These are phyloP conservation scores for Cartodere bifasciata DNA, from an alignment of 2,888 invertebrate genomes.

Conservation along the genomic window DNA sequence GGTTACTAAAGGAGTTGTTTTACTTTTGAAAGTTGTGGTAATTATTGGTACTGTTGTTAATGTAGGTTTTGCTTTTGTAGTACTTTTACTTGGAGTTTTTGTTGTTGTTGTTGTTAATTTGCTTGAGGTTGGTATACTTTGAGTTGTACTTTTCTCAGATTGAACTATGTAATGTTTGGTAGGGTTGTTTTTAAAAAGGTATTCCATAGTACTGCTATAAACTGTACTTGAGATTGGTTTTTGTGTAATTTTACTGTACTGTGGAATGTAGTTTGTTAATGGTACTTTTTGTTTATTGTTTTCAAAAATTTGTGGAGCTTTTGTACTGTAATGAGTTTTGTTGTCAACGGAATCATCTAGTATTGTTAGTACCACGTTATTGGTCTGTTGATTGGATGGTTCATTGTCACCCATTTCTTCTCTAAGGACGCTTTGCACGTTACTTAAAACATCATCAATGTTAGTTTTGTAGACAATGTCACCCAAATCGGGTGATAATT, in stretches of 20 bases:
- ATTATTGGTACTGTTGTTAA: slow-evolving; percentile 11
- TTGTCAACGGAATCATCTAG: slow-evolving; percentile 62
- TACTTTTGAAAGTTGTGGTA: slow-evolving; percentile 5
- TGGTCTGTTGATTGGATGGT: slow-evolving; percentile 40
- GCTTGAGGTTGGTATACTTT: no score
- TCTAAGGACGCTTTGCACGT: slow-evolving; percentile 72
- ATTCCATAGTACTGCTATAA: no score
- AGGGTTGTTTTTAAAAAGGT: no score
- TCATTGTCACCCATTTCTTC: slow-evolving; percentile 70
- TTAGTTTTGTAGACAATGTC: slow-evolving; percentile 43
- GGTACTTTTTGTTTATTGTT: no score
- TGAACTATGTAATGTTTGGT: no score
- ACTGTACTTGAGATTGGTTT: no score
- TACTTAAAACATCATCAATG: slow-evolving; percentile 68
- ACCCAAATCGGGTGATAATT: slow-evolving; percentile 55
- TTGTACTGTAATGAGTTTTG: slow-evolving; percentile 43
- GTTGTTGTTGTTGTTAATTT: no score
- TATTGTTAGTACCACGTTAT: slow-evolving; percentile 33
- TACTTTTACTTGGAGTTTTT: no score
- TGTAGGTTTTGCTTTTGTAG: slow-evolving; percentile 10
- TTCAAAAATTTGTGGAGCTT: no score
- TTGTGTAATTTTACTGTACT: no score
- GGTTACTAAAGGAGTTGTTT: slow-evolving; percentile 8
- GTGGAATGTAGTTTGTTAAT: no score
- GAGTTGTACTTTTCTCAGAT: no score